These are phyloP conservation scores for Heliconius cydno DNA, from an alignment of 2,888 invertebrate genomes.

Conservation along the genomic window DNA sequence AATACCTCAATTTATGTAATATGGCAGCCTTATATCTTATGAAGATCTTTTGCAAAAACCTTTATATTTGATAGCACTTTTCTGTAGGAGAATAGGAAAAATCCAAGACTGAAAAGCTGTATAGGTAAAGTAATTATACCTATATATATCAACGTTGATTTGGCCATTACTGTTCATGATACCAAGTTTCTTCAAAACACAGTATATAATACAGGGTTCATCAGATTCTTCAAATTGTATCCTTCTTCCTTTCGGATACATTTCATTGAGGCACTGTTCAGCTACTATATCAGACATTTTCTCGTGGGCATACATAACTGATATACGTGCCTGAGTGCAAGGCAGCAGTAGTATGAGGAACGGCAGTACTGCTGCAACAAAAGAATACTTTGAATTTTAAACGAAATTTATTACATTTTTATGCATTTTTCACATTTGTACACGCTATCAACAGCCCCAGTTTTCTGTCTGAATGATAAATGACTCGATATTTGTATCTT, in stretches of 20 bases:
- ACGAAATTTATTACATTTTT: background rate
- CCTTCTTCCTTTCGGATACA: constrained; percentile 68
- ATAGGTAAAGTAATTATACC: constrained; percentile 52
- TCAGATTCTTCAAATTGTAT: constrained; percentile 72
- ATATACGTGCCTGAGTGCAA: constrained; percentile 60
- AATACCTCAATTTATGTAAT: too few species aligned
- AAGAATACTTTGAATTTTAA: background rate
- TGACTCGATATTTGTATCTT: constrained; percentile 1
- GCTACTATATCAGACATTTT: constrained; percentile 68
- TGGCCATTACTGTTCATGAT: constrained; percentile 68
- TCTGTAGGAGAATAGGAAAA: too few species aligned
- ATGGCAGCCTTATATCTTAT: too few species aligned
- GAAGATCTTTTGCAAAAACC: too few species aligned
- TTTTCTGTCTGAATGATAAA: constrained; percentile 7
- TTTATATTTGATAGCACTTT: too few species aligned
- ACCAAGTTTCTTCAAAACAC: constrained; percentile 74
- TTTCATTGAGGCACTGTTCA: constrained; percentile 69
- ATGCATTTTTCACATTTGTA: background rate
- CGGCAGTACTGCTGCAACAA: constrained; percentile 45
- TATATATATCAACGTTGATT: constrained; percentile 73
- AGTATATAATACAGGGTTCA: constrained; percentile 75
- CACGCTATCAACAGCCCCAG: background rate
- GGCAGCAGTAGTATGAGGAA: constrained; percentile 51
- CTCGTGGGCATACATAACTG: constrained; percentile 78
- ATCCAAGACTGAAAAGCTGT: too few species aligned